Evolutionary conservation across 2,113 vertebrate genomes (phyloP).

Genomic region (Corvus moneduloides): DNA sequence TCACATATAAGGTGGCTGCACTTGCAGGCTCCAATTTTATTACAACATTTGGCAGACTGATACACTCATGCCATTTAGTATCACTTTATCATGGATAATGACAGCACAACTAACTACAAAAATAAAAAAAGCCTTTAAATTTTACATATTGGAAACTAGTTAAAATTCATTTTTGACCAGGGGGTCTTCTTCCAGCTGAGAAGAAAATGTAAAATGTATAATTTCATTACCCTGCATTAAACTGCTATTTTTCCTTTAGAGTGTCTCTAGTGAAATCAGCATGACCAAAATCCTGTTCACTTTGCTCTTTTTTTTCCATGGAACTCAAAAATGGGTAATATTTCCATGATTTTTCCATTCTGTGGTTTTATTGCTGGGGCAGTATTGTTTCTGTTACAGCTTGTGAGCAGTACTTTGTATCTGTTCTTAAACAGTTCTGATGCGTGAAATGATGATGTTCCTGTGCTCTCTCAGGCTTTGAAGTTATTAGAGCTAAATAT

Average conservation of each 20-base stretch:
- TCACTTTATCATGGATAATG: not conserved
- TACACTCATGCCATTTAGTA: not conserved
- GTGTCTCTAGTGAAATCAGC: not conserved
- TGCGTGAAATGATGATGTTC: not conserved
- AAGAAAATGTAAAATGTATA: not conserved
- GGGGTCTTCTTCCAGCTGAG: not conserved
- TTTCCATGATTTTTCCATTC: slow-evolving; percentile 3
- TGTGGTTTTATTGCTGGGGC: not conserved
- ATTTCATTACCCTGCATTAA: slow-evolving; percentile 12
- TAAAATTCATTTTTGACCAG: slow-evolving; percentile 12
- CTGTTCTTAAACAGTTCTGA: slow-evolving; percentile 23
- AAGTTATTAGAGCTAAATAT: not conserved
- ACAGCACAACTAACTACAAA: not conserved
- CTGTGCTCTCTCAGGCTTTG: not conserved
- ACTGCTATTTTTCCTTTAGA: not conserved
- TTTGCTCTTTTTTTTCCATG: not conserved
- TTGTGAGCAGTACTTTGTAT: not conserved
- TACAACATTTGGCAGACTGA: not conserved
- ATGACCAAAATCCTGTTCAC: not conserved
- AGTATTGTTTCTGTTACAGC: slow-evolving; percentile 1
- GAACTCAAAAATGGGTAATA: not conserved
- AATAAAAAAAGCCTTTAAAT: not conserved
- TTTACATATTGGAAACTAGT: not conserved
- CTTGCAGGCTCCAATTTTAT: not conserved
- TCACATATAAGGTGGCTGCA: not conserved